Evolutionary conservation across 2,888 invertebrate genomes (phyloP).

Genomic region (Drosophila nr. perissopoda): DNA sequence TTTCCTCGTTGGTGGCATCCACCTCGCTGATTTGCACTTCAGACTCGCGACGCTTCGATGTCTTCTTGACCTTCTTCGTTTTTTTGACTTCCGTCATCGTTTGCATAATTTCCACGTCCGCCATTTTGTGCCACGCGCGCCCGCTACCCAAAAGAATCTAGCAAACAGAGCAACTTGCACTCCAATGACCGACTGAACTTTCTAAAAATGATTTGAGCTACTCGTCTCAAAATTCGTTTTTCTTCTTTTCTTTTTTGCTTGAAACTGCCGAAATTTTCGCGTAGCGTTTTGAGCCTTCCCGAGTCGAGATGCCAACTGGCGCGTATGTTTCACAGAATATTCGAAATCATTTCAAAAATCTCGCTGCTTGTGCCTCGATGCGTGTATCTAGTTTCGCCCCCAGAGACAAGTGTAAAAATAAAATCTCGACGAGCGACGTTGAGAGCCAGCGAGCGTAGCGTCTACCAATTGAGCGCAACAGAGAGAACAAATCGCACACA

Average conservation of each 20-base stretch:
- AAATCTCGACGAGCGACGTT: slow-evolving; percentile 62
- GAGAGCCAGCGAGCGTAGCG: slow-evolving; percentile 33
- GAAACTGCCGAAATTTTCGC: slow-evolving; percentile 43
- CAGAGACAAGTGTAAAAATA: slow-evolving; percentile 79
- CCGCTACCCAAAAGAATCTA: slow-evolving; percentile 6
- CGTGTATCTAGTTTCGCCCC: slow-evolving; percentile 78
- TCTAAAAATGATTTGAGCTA: slow-evolving; percentile 52
- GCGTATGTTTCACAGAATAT: slow-evolving; percentile 65
- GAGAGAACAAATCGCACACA: slow-evolving; percentile 7
- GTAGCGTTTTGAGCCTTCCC: slow-evolving; percentile 82
- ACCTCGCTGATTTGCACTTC: slow-evolving; percentile 94
- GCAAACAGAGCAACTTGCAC: slow-evolving; percentile 52
- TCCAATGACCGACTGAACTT: slow-evolving; percentile 83
- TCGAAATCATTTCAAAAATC: slow-evolving; percentile 65
- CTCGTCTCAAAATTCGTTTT: slow-evolving; percentile 29
- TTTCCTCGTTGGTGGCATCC: slow-evolving; percentile 88
- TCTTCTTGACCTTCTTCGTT: slow-evolving; percentile 96
- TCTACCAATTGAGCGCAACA: slow-evolving; percentile 30
- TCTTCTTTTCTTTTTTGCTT: not conserved
- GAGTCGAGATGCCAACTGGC: slow-evolving; percentile 84
- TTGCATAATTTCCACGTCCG: slow-evolving; percentile 95
- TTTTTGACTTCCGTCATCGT: slow-evolving; percentile 93
- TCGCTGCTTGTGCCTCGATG: slow-evolving; percentile 25
- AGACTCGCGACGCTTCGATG: slow-evolving; percentile 92
- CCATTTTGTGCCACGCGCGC: slow-evolving; percentile 87